phyloP scores from a whole-genome alignment of 2,797 vertebrate species.

The Danio aesculapii region DNA sequence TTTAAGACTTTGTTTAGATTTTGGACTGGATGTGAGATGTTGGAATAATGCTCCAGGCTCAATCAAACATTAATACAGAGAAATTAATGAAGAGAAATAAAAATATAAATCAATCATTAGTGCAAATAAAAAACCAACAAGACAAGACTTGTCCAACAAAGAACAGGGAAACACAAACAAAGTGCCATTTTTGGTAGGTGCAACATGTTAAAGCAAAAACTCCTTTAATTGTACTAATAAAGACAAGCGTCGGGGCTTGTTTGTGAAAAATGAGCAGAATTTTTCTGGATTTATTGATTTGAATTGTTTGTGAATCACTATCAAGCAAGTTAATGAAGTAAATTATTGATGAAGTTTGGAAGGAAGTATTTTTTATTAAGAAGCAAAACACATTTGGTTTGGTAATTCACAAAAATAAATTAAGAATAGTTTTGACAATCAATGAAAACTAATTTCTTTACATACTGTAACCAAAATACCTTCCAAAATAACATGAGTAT shows the following conservation, averaged over 20 bases:
- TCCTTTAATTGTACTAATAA: neutral
- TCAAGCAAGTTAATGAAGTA: neutral
- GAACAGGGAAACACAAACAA: conserved; percentile 52
- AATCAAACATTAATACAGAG: conserved; percentile 9
- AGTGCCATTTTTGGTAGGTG: conserved; percentile 67
- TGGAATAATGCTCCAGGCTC: conserved; percentile 15
- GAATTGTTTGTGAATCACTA: neutral
- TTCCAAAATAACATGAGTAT: too few relatives aligned
- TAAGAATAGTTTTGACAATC: too few relatives aligned
- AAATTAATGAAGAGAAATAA: conserved; percentile 4
- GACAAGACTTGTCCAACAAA: conserved; percentile 27
- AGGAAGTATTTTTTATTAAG: neutral
- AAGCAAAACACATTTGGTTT: neutral
- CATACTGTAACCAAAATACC: too few relatives aligned
- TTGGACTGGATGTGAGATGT: conserved; percentile 6
- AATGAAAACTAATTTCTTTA: too few relatives aligned
- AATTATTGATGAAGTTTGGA: neutral
- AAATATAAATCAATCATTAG: conserved; percentile 2
- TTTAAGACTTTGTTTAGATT: neutral
- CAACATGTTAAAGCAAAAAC: conserved; percentile 61
- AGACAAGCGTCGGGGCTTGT: neutral
- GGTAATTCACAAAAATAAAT: too few relatives aligned
- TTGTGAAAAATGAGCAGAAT: neutral
- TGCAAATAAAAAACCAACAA: conserved; percentile 38
- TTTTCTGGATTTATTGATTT: too few relatives aligned